phyloP scores from a whole-genome alignment of 2,888 invertebrate genomes.

The Amphipoea lucens region DNA sequence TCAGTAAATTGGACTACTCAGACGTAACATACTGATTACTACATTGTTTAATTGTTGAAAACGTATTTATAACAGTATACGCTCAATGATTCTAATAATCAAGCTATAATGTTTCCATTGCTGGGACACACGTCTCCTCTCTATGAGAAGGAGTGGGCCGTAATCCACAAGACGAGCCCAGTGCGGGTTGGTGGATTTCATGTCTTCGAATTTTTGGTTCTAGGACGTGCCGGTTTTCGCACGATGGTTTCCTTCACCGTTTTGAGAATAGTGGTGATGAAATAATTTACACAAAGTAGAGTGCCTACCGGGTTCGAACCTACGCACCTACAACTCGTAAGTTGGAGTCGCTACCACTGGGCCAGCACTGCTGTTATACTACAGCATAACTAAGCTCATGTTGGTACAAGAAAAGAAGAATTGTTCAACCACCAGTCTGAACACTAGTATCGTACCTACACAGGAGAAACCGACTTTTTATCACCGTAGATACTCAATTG shows the following conservation, averaged over 20 bases:
- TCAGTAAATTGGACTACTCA: constrained; percentile 32
- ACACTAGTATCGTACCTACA: no score
- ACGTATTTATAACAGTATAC: neutral
- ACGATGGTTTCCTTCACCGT: no score
- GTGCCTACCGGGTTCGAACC: no score
- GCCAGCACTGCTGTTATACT: no score
- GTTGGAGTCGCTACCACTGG: neutral
- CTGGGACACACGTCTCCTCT: neutral
- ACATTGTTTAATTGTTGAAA: constrained; percentile 2
- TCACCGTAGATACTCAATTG: neutral
- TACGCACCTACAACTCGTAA: neutral
- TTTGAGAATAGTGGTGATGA: no score
- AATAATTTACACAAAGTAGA: no score
- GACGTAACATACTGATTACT: constrained; percentile 17
- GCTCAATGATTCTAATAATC: neutral
- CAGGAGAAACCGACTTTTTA: neutral
- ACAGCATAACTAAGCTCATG: neutral
- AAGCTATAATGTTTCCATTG: neutral
- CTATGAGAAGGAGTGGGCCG: neutral
- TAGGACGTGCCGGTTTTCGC: neutral
- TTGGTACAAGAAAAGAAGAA: no score
- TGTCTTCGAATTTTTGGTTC: neutral
- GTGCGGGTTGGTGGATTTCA: neutral
- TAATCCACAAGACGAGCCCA: neutral
- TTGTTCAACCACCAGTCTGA: neutral